Percentiles rank a stretch among this genome's conserved stretches.
Conservation (phyloP, 2,888 invertebrate species). For the Ophion slaviceki region DNA sequence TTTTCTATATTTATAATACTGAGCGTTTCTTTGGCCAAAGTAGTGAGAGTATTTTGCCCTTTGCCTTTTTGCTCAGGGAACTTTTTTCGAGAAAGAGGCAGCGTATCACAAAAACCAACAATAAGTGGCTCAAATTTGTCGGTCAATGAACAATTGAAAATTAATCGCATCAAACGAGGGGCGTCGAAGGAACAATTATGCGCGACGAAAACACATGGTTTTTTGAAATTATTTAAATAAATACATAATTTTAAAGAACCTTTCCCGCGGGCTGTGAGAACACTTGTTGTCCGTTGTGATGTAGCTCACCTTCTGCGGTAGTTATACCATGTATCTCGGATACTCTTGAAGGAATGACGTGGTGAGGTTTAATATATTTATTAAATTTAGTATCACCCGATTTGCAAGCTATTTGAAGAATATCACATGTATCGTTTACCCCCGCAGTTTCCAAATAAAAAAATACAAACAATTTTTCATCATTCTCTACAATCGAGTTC, state of each 20-base stretch:
- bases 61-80: not conserved
- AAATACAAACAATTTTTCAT: conserved; percentile 35
- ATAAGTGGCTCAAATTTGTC: conserved; percentile 12
- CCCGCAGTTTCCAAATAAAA: conserved; percentile 63
- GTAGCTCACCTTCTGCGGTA: too few relatives aligned
- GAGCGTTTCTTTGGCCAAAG: conserved; percentile 9
- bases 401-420: conserved; percentile 59
- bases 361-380: conserved; percentile 50
- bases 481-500: conserved; percentile 9
- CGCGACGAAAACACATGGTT: conserved; percentile 32
- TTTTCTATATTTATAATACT: not conserved
- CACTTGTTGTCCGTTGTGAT: not conserved
- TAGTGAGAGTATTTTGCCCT: conserved; percentile 1
- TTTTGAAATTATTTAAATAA: not conserved
- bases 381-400: conserved; percentile 44
- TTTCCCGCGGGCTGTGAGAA: conserved; percentile 47
- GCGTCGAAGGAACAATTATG: conserved; percentile 26
- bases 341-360: too few relatives aligned
- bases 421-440: conserved; percentile 43
- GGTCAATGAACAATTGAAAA: conserved; percentile 13
- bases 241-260: conserved; percentile 18
- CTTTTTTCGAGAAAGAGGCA: conserved; percentile 13
- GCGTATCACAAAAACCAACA: conserved; percentile 27
- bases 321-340: too few relatives aligned
- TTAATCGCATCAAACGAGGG: conserved; percentile 2